Conservation (phyloP, 2,113 vertebrate species). For the Pogonocichla stellata region DNA sequence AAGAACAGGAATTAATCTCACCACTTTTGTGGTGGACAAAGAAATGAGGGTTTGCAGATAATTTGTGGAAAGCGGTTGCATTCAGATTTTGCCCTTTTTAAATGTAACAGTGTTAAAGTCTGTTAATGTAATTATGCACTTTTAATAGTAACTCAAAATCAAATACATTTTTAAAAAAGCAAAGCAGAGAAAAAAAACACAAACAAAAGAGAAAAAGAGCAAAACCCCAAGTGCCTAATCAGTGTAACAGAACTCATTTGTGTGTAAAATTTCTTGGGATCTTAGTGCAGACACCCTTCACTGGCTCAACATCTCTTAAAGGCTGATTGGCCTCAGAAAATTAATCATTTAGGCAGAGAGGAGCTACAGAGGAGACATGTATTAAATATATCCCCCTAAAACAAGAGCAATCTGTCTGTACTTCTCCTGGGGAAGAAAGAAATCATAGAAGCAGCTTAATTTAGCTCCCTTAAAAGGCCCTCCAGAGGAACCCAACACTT, state of each 20-base stretch:
- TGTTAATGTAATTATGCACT: neutral
- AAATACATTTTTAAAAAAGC: neutral
- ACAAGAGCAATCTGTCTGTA: neutral
- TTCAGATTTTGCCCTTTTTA: neutral
- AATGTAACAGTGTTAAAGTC: neutral
- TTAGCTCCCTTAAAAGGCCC: neutral
- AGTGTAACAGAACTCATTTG: neutral
- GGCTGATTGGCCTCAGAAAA: neutral
- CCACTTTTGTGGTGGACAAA: neutral
- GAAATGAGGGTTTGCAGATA: neutral
- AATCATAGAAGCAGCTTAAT: neutral
- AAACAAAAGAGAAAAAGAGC: neutral
- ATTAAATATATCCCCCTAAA: neutral
- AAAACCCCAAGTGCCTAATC: neutral
- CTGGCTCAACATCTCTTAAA: neutral
- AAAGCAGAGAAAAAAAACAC: accelerated
- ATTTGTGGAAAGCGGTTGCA: neutral
- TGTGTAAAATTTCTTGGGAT: neutral
- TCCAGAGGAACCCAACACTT: neutral
- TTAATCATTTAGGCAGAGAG: neutral
- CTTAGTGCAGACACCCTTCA: neutral
- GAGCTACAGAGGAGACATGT: neutral
- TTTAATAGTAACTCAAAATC: neutral
- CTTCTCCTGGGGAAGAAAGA: neutral
- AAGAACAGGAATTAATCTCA: neutral